Base-by-base conservation (phyloP, 2,113 vertebrate genomes). In the Hypomesus transpacificus region DNA sequence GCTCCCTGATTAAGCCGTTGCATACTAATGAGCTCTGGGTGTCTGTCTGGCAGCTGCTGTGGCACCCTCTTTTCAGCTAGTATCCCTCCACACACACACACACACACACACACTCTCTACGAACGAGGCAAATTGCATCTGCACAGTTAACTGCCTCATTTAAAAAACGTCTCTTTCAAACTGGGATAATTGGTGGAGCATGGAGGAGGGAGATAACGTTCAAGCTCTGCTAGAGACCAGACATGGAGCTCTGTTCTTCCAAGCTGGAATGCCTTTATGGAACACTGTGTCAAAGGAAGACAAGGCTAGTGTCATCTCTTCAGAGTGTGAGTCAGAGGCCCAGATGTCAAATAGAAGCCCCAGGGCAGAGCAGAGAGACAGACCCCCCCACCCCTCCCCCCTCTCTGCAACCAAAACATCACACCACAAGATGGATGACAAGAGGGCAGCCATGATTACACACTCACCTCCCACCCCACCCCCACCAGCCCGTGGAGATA, bases 1-100 rank as follows among this genome's bases (percentile, higher is more conserved):
- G 85, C 77, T 77, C 88, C 85, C 86, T 90, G 90, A 91, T 91
- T 90, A 91, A 91, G 90, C 86, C 84, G 78, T 89, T 88, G 90
- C 86, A 91, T 92, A 90, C 88, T 89, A 91, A 91, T 91, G 88
- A 92, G 31, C 26, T 54, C 79, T 80, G 83, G 83, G 75, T 84
- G 86, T 87, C 88, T 89, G 89, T 87, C 85, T 89, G 84, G 86
- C 91, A 91, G 89, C 89, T 91, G 90, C 85, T 84, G 78, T 84
- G 80, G 84, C 82, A 86, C 82, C 80, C 86, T 89, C 79, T 76
- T 82, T 83, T 87, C 80, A 88, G 69, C 64, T 56, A 56, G 20
- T 26, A 71, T 16, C 54, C 34, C 53, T 62, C 69, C 70, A 58
- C 68, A 73, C 71, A 75, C 51, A 63, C 62, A 68, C 58, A 62